phyloP scores from a whole-genome alignment of 2,113 vertebrate genomes.

The Potamarius usumacintae region DNA sequence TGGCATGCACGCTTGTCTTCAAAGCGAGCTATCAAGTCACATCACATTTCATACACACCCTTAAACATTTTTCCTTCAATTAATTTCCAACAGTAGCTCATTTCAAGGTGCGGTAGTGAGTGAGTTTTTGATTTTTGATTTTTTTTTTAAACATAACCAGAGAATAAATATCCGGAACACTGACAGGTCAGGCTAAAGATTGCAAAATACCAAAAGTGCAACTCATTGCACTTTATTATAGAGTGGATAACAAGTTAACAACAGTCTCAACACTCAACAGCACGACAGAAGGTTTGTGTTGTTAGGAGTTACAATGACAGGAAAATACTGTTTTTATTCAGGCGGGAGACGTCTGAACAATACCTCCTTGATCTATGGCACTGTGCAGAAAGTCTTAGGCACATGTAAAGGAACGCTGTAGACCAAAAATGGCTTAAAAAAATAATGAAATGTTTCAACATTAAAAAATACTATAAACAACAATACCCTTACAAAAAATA shows the following conservation, averaged over 20 bases:
- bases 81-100: constrained; percentile 17
- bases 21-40: constrained; percentile 46
- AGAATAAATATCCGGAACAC: neutral
- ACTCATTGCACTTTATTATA: no score
- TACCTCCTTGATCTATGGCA: neutral
- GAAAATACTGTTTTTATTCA: neutral
- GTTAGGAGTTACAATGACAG: neutral
- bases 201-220: neutral
- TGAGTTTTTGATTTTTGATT: no score
- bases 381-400: no score
- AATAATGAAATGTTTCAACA: no score
- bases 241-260: neutral
- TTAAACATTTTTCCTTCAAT: constrained; percentile 22
- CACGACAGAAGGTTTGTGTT: neutral
- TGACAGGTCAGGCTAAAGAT: neutral
- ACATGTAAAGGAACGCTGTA: no score
- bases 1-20: constrained; percentile 43
- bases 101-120: constrained; percentile 3
- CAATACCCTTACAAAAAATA: no score
- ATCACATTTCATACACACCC: constrained; percentile 49
- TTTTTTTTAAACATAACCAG: neutral
- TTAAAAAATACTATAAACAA: no score
- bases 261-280: neutral
- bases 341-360: neutral
- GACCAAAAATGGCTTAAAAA: no score